Evolutionary conservation across 2,888 invertebrate species (phyloP).

Genomic region (Clusia tigrina): DNA sequence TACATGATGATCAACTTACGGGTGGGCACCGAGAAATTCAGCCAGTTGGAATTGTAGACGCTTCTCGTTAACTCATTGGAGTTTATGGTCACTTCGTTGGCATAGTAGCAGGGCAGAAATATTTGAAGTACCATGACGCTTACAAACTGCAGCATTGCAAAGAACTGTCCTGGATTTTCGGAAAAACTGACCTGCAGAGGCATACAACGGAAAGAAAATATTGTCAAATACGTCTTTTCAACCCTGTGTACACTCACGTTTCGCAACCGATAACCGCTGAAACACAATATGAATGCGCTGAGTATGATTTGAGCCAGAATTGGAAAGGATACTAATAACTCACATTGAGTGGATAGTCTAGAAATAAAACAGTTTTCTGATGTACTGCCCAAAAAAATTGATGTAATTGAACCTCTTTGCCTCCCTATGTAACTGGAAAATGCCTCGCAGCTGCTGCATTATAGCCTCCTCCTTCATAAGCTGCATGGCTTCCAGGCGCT

Average conservation of each 20-base stretch:
- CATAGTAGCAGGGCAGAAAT: conserved; percentile 57
- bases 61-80: conserved; percentile 43
- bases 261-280: conserved; percentile 49
- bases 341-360: conserved; percentile 36
- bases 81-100: conserved; percentile 50
- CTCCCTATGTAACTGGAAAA: conserved; percentile 35
- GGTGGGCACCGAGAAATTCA: conserved; percentile 41
- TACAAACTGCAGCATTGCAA: conserved; percentile 43
- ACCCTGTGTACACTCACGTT: conserved; percentile 34
- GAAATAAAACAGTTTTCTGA: neutral
- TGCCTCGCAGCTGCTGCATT: conserved; percentile 24
- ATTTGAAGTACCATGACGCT: conserved; percentile 52
- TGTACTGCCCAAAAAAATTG: neutral
- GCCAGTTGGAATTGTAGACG: conserved; percentile 54
- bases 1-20: conserved; percentile 47
- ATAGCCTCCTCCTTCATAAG: conserved; percentile 9
- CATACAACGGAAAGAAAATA: neutral
- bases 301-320: conserved; percentile 45
- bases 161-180: conserved; percentile 38
- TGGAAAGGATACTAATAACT: conserved; percentile 42
- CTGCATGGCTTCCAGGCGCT: conserved; percentile 42
- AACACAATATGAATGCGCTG: conserved; percentile 53
- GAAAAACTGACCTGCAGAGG: conserved; percentile 35
- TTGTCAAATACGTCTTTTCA: neutral
- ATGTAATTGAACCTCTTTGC: conserved; percentile 19